Base-by-base conservation (phyloP, 2,888 invertebrate genomes). In the Lycia hirtaria region DNA sequence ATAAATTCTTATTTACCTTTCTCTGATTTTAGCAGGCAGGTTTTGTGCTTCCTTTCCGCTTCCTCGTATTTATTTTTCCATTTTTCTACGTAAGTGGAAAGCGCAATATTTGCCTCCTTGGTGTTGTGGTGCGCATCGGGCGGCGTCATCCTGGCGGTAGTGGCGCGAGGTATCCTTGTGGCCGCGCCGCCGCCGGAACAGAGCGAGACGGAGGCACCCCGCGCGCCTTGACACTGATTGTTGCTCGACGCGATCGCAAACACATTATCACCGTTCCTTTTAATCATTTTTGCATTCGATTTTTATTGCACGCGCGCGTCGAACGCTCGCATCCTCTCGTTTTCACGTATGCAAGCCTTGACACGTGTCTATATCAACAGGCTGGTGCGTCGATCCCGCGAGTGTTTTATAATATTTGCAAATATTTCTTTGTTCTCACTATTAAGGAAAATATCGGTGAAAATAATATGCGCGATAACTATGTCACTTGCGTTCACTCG, bases 41-140 rank as follows among this genome's bases (percentile, higher is more conserved):
- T 80, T 82, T 95, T 95, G 81, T 95, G 92, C 80, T 93, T 94
- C 72, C 94, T 93, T 79, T 96, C 96, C 4, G 94, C 93, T 38
- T 96, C 96, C 72, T 96, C 95, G 80, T 93, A 95, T 87, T 94
- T 94, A 64, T 84, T 89, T 87, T 94, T 95, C 95, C 95, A 96
- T 77, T 93, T 92, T 76, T 93, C 93, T 47, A 91, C 91, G 78
- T 90, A 91, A 60, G 87, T 89, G 43, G 92, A 89, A 72, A 91
- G 83, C 69, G 91, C 90, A 58, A 91, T 88, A 79, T 88, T 91
- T 52, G 88, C 80, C 76, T 90, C 90, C 74, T 87, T 88, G 75
- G 84, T 86, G 85, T 80, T 87, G 82, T 75, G 93, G 70, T 88
- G 84, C 81, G 90, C 83, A 78, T 89, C 88, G 80, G 90, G 82